Percentiles rank a stretch among this genome's conserved stretches.
phyloP scores from a whole-genome alignment of 2,113 vertebrate genomes.

The Heloderma charlesbogerti region DNA sequence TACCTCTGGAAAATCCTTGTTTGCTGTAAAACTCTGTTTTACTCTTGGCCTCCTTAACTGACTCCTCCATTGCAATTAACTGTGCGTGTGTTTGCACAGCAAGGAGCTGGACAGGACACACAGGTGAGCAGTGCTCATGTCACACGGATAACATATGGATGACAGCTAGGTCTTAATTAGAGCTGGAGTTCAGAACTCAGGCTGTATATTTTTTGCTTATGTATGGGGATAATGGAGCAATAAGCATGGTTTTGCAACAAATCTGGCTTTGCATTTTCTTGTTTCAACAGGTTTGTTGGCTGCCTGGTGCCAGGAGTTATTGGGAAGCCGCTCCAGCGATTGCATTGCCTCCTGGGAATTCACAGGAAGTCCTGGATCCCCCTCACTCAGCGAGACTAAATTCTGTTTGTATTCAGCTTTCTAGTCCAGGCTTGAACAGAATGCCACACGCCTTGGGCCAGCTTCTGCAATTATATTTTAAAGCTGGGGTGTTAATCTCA shows the following conservation, averaged over 20 bases:
- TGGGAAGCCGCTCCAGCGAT: neutral
- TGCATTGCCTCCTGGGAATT: neutral
- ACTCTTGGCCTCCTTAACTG: too few relatives aligned
- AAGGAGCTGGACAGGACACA: too few relatives aligned
- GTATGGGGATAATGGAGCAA: neutral
- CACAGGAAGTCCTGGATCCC: neutral
- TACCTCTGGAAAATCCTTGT: too few relatives aligned
- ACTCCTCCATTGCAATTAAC: too few relatives aligned
- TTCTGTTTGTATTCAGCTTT: neutral
- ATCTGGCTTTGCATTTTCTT: neutral
- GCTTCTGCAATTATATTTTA: neutral
- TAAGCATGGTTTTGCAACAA: neutral
- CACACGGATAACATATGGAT: too few relatives aligned
- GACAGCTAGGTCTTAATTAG: too few relatives aligned
- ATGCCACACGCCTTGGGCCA: neutral
- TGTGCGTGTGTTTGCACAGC: too few relatives aligned
- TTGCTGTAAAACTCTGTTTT: too few relatives aligned
- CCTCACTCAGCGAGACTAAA: neutral
- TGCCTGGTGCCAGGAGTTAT: neutral
- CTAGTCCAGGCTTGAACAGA: neutral
- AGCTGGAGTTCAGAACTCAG: too few relatives aligned
- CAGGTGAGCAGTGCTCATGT: too few relatives aligned
- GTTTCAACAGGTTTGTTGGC: neutral
- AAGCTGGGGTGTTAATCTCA: neutral
- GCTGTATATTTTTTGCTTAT: too few relatives aligned